A percentile compares a stretch with the other conserved stretches of the same genome.
phyloP scores from a whole-genome alignment of 2,888 invertebrate species.

The Apocheima hispidaria region DNA sequence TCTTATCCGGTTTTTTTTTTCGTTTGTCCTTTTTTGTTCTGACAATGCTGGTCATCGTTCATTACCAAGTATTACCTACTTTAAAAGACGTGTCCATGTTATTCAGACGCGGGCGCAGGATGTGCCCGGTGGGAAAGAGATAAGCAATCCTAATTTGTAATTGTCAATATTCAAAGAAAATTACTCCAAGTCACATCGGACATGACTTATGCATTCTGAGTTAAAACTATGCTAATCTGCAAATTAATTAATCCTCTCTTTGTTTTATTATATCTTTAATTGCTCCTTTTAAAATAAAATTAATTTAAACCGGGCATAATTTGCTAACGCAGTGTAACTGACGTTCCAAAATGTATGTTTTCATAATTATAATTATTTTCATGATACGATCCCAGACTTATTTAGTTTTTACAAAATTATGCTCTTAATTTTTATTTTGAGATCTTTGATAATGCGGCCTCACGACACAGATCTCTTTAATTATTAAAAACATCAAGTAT shows the following conservation, averaged over 20 bases:
- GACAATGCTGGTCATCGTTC: constrained; percentile 7
- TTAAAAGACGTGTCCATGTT: constrained; percentile 12
- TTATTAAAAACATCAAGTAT: neutral
- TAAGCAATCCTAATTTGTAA: constrained; percentile 39
- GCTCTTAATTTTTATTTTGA: neutral
- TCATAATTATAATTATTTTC: constrained; percentile 8
- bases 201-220: constrained; percentile 34
- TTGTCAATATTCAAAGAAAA: constrained; percentile 39
- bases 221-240: constrained; percentile 38
- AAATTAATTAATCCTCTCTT: constrained; percentile 25
- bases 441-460: constrained; percentile 2
- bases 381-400: neutral
- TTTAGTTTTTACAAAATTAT: neutral
- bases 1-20: neutral
- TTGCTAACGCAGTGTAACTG: constrained; percentile 7
- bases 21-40: neutral
- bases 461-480: constrained; percentile 6
- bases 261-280: constrained; percentile 19
- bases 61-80: constrained; percentile 32
- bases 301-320: constrained; percentile 13
- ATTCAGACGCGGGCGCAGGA: constrained; percentile 20
- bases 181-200: constrained; percentile 11
- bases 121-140: constrained; percentile 40
- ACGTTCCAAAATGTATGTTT: constrained; percentile 7
- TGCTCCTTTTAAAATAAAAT: neutral